Evolutionary conservation across 2,888 invertebrate genomes (phyloP), one percentile per base, ranked within the genome.

Genomic region (Diaphora mendica): DNA sequence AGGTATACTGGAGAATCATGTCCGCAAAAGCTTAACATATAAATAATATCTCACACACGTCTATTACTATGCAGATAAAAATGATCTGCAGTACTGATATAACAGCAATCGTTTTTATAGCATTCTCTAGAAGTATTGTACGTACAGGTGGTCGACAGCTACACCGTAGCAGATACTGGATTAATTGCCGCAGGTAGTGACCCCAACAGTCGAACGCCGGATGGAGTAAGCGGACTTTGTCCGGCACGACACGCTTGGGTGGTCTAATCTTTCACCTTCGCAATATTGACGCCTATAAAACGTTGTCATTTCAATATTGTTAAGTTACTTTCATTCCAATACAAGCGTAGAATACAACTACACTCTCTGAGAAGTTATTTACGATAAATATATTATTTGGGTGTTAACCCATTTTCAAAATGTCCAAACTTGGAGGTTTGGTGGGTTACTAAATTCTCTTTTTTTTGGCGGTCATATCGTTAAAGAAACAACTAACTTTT

Each of bases 231-330:
- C 94, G 94, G 95, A 90, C 95, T 94, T 94, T 94, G 95, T 92
- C 92, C 92, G 90, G 86, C 82, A 83, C 87, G 94, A 92, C 88
- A 95, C 95, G 95, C 93, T 95, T 92, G 88, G 94, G 82, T 93
- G 94, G 91, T 87, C 91, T 92, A 92, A 92, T 95, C 95, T 94
- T 94, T 94, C 94, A 93, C 95, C 95, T 94, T 92, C 95, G 95
- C 95, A 95, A 95, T 91, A 93, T 91, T 94, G 89, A 93, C 94
- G 95, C 93, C 95, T 95, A 95, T 95, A 95, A 95, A 95, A 95
- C 94, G 90, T 94, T 94, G 95, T 93, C 94, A 92, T 92, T 94
- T 90, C 92, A 91, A 94, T 92, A 92, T 90, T 93, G 88, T 93
- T 87, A 91, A 93, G 94, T 92, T 95, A 95, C 95, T 95, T 95